Base-by-base conservation (phyloP, 1,140 invertebrate species). In the Riptortus pedestris region DNA sequence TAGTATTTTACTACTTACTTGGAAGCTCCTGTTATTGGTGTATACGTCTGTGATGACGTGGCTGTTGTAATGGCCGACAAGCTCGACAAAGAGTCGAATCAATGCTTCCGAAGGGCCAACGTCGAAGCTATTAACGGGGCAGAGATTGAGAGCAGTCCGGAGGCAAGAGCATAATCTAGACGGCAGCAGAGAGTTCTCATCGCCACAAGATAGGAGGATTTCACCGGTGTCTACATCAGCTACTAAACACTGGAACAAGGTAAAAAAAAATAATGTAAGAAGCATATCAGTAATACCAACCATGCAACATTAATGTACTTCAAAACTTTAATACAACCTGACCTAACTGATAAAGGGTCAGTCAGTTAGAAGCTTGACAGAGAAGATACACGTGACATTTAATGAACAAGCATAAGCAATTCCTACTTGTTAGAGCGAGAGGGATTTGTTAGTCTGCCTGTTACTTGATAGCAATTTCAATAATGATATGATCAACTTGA, bases 141-240 rank as follows among this genome's bases (percentile, higher is more conserved):
- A 74, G 75, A 85, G 76, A 62, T 85, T 80, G 2, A 87, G 72
- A 2, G 84, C 81, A 2, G 79, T 79, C 66, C 79, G 77, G 51
- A 86, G 75, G 22, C 79, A 80, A 68, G 80, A 79, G 51, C 80
- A 75, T 22, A 85, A 70, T 66, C 80, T 78, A 43, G 74, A 73
- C 9, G 83, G 83, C n/a, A 88, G 68, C 61, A 86, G 81, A 28
- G 78, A 79, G 7, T 76, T 72, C 73, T 87, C 84, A 73, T 86
- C 84, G 20, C 83, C 82, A 28, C 80, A 76, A 55, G 75, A 73
- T 57, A 74, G 72, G 2, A 84, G 29, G 29, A 85, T 72, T 64
- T 73, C 71, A 60, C 77, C 76, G 58, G 77, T 76, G 71, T 86
- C 83, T 47, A 86, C 71, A 75, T 86, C 83, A 27, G 86, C 79